Evolutionary conservation across 2,888 invertebrate genomes (phyloP).

Genomic region (Drosophila nr. medialis): DNA sequence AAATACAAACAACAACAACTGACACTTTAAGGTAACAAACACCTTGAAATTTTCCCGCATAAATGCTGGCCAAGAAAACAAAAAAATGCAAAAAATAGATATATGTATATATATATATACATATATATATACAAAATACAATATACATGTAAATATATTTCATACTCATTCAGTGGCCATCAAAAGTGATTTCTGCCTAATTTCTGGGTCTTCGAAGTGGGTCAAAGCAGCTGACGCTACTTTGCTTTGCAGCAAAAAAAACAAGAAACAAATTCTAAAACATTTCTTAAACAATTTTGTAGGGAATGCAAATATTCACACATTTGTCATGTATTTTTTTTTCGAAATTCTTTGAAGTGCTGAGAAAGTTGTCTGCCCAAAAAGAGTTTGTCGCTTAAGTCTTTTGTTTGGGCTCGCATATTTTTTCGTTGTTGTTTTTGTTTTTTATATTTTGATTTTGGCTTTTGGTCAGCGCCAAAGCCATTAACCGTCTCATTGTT

Average conservation of each 20-base stretch:
- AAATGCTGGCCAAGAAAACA: constrained; percentile 66
- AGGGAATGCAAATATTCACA: constrained; percentile 45
- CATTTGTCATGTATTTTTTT: constrained; percentile 2
- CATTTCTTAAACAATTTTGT: constrained; percentile 23
- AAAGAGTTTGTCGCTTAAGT: constrained; percentile 75
- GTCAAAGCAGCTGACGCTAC: constrained; percentile 27
- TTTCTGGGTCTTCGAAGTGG: constrained; percentile 62
- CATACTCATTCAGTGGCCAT: constrained; percentile 17
- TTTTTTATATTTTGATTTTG: constrained; percentile 24
- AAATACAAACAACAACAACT: constrained; percentile 6
- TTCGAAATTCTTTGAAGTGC: constrained; percentile 48
- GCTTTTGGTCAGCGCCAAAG: constrained; percentile 38
- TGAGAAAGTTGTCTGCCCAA: constrained; percentile 68
- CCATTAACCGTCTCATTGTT: constrained; percentile 58
- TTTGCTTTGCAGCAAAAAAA: constrained; percentile 31
- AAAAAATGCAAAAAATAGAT: constrained; percentile 9
- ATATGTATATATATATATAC: neutral
- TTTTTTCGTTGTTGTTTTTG: constrained; percentile 6
- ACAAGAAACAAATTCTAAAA: constrained; percentile 27
- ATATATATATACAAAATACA: neutral
- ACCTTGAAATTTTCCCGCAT: constrained; percentile 60
- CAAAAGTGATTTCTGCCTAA: constrained; percentile 54
- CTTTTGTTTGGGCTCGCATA: constrained; percentile 59
- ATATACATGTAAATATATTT: constrained; percentile 9
- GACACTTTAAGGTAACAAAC: constrained; percentile 37